A percentile compares a stretch with the other conserved stretches of the same genome.
Conservation (phyloP, 2,797 vertebrate species). For the Rhincodon typus region DNA sequence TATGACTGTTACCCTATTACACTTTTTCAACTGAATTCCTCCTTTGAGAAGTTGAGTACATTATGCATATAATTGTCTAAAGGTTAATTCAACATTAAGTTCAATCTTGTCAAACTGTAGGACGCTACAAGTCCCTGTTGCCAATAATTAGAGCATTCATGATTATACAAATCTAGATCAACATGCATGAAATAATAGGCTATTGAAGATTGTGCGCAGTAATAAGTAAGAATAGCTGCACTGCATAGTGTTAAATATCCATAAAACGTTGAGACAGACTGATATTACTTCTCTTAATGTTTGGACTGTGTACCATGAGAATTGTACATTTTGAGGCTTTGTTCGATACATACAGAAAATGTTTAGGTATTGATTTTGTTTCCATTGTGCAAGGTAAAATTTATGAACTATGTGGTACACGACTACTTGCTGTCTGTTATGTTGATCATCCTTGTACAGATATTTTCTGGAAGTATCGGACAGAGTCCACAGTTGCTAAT, state of each 20-base stretch:
- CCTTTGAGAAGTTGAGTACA: background rate
- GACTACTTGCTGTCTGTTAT: background rate
- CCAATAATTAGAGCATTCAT: background rate
- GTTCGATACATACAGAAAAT: conserved; percentile 12
- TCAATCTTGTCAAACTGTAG: background rate
- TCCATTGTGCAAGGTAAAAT: background rate
- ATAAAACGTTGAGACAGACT: background rate
- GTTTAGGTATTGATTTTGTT: background rate
- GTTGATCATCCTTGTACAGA: background rate
- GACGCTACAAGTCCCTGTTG: background rate
- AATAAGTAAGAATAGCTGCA: background rate
- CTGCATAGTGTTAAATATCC: background rate
- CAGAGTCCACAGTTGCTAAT: background rate
- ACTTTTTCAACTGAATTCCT: background rate
- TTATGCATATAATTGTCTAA: background rate
- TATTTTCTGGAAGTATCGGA: background rate
- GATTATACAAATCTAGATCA: background rate
- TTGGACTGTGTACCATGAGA: background rate
- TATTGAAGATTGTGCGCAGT: background rate
- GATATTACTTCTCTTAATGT: background rate
- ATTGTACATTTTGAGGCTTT: background rate
- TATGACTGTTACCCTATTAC: background rate
- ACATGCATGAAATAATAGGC: background rate
- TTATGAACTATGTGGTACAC: background rate
- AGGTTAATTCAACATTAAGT: background rate